phyloP scores from a whole-genome alignment of 1,140 invertebrate species.

The Drosophila sulfurigaster region DNA sequence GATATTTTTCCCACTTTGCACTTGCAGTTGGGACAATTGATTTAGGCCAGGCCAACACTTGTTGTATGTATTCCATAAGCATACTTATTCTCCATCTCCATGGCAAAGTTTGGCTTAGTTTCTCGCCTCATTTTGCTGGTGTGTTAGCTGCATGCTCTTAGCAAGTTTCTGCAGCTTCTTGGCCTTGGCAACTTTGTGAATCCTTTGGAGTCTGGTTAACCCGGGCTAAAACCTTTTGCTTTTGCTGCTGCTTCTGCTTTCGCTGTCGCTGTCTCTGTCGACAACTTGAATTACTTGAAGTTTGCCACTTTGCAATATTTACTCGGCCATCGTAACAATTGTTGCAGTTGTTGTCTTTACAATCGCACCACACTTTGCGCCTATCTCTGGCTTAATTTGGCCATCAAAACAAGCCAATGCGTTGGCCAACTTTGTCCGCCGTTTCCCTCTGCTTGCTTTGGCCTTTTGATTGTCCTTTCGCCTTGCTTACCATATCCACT shows the following conservation, averaged over 20 bases:
- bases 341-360: slow-evolving; percentile 43
- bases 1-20: background rate
- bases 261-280: slow-evolving; percentile 9
- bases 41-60: slow-evolving; percentile 21
- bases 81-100: background rate
- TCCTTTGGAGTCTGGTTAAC: slow-evolving; percentile 64
- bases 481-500: slow-evolving; percentile 1
- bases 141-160: slow-evolving; percentile 31
- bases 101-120: slow-evolving; percentile 28
- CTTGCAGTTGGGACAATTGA: slow-evolving; percentile 35
- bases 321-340: slow-evolving; percentile 37
- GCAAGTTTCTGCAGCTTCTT: slow-evolving; percentile 53
- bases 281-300: slow-evolving; percentile 67
- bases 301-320: slow-evolving; percentile 52
- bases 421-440: slow-evolving; percentile 29
- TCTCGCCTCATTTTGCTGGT: slow-evolving; percentile 22
- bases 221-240: slow-evolving; percentile 36
- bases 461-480: background rate
- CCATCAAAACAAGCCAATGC: slow-evolving; percentile 48
- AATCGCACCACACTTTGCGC: slow-evolving; percentile 13
- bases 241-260: background rate
- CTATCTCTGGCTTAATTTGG: slow-evolving; percentile 53
- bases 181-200: slow-evolving; percentile 63
- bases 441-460: background rate
- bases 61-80: background rate